These are phyloP conservation scores for Amphiprion ocellaris DNA, from an alignment of 2,113 vertebrate genomes.

Conservation along the genomic window DNA sequence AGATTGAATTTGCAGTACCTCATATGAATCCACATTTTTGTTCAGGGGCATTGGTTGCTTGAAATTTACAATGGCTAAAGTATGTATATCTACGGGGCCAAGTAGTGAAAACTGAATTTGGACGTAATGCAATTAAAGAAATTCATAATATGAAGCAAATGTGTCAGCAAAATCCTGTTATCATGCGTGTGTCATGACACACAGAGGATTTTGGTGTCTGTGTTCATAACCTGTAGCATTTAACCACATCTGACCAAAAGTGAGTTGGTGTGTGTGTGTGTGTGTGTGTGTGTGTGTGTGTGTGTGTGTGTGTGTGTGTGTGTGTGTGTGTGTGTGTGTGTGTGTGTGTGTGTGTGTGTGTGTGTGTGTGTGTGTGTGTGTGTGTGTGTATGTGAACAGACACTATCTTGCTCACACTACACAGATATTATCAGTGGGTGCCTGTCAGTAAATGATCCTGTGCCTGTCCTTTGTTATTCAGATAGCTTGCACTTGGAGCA, in stretches of 20 bases:
- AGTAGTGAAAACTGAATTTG: too few relatives aligned
- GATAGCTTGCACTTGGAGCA: constrained; percentile 34
- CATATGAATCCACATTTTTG: too few relatives aligned
- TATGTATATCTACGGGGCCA: too few relatives aligned
- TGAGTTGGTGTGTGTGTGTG: not conserved
- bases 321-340: not conserved
- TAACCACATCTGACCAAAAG: not conserved
- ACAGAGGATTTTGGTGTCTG: not conserved
- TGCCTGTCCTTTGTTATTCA: constrained; percentile 50
- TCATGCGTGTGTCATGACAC: not conserved
- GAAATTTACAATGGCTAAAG: too few relatives aligned
- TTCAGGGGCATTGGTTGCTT: too few relatives aligned
- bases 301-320: not conserved
- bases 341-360: not conserved
- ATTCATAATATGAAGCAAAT: too few relatives aligned
- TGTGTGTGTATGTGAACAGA: not conserved
- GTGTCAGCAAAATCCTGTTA: not conserved
- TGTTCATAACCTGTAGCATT: not conserved
- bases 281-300: not conserved
- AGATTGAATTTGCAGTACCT: too few relatives aligned
- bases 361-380: too few relatives aligned
- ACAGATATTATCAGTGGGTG: constrained; percentile 27
- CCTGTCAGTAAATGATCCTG: constrained; percentile 35
- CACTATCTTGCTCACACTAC: not conserved
- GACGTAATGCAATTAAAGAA: too few relatives aligned